Percentiles rank a stretch among this genome's conserved stretches.
phyloP scores from a whole-genome alignment of 2,888 invertebrate species.

The Heliconius sara region DNA sequence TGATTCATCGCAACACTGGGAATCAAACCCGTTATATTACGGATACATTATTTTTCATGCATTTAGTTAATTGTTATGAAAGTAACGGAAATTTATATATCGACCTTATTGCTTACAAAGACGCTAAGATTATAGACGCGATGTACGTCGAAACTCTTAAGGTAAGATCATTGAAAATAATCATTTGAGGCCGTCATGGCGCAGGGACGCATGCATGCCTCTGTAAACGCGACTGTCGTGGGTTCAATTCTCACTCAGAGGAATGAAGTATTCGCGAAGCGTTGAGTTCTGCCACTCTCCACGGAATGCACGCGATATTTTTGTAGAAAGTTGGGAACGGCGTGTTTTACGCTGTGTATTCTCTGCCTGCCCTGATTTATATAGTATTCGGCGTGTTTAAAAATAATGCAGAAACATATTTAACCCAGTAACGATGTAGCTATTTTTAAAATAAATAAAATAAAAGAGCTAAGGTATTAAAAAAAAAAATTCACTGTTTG shows the following conservation, averaged over 20 bases:
- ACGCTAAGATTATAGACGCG: conserved; percentile 91
- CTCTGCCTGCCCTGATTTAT: too few species aligned
- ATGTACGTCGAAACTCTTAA: conserved; percentile 92
- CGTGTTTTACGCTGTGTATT: background rate
- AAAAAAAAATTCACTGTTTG: too few species aligned
- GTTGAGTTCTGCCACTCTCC: background rate
- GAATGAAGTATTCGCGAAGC: background rate
- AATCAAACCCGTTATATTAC: conserved; percentile 66
- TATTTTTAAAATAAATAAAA: too few species aligned
- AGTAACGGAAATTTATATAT: conserved; percentile 86
- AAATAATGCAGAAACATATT: too few species aligned
- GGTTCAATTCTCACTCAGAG: background rate
- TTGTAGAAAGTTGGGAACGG: background rate
- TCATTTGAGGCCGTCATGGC: background rate
- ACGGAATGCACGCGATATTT: background rate
- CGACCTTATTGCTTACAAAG: conserved; percentile 92
- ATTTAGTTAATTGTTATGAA: conserved; percentile 94
- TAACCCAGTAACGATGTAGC: too few species aligned
- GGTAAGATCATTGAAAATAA: conserved; percentile 67
- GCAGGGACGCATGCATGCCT: too few species aligned
- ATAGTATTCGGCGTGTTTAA: too few species aligned
- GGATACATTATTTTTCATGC: conserved; percentile 91
- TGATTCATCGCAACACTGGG: conserved; percentile 86
- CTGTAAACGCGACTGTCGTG: background rate
- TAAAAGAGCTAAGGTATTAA: too few species aligned